These are phyloP conservation scores for Dasypolia templi DNA, from an alignment of 2,888 invertebrate species.

Conservation along the genomic window DNA sequence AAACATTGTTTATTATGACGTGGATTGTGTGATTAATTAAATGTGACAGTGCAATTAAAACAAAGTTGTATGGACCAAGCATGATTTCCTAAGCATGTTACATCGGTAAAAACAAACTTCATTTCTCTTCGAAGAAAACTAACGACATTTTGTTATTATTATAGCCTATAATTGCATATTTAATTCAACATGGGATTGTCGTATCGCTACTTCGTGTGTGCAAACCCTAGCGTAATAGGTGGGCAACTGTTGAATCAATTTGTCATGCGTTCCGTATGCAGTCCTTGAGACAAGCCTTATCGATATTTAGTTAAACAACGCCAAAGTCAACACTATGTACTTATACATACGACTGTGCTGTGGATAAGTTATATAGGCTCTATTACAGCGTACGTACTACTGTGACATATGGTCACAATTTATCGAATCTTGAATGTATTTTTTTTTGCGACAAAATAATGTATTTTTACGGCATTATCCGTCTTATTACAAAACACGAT, in stretches of 20 bases:
- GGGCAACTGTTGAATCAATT: constrained; percentile 75
- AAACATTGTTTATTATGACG: background rate
- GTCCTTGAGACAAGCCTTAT: constrained; percentile 74
- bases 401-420: background rate
- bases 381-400: background rate
- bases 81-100: background rate
- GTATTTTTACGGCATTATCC: no score
- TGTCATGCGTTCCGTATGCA: constrained; percentile 71
- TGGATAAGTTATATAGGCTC: background rate
- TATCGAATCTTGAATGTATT: background rate
- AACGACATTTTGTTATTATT: background rate
- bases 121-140: background rate
- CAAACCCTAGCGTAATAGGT: constrained; percentile 45
- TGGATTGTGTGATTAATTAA: background rate
- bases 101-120: background rate
- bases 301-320: constrained; percentile 69
- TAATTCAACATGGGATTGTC: background rate
- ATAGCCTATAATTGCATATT: background rate
- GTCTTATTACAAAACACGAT: no score
- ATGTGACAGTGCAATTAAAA: background rate
- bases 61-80: background rate
- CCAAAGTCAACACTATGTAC: constrained; percentile 59
- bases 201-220: constrained; percentile 16
- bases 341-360: background rate
- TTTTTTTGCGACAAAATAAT: background rate